Evolutionary conservation across 1,140 invertebrate species (phyloP).

Genomic region (Spodoptera litura): DNA sequence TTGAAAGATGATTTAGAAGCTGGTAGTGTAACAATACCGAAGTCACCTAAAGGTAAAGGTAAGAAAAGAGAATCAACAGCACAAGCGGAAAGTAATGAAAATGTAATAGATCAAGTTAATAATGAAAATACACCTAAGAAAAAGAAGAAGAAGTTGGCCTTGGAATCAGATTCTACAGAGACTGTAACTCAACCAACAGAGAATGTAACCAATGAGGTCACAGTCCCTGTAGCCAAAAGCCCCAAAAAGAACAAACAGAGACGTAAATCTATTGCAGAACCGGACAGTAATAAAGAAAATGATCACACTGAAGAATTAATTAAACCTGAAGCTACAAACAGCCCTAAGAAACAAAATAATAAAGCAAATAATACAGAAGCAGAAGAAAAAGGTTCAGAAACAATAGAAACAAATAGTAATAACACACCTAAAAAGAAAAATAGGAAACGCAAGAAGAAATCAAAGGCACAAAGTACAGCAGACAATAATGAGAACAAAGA

Average conservation of each 20-base stretch:
- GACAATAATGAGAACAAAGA: conserved; percentile 20
- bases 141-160: conserved; percentile 57
- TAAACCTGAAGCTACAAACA: not conserved
- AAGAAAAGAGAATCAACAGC: conserved; percentile 27
- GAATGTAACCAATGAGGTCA: not conserved
- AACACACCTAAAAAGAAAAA: conserved; percentile 47
- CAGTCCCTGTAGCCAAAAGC: not conserved
- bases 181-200: not conserved
- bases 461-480: conserved; percentile 14
- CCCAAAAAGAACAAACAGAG: conserved; percentile 38
- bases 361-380: conserved; percentile 24
- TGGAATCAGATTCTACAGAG: not conserved
- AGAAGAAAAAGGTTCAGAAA: conserved; percentile 24
- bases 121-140: conserved; percentile 54
- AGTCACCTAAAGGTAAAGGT: conserved; percentile 60
- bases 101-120: conserved; percentile 21
- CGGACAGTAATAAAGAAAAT: conserved; percentile 33
- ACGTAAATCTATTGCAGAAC: conserved; percentile 40
- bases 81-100: not conserved
- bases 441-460: conserved; percentile 39
- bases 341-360: conserved; percentile 24
- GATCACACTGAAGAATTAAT: not conserved
- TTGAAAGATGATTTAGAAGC: conserved; percentile 72
- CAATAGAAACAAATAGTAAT: not conserved
- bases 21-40: conserved; percentile 45